Evolutionary conservation across 1,140 invertebrate genomes (phyloP), one percentile per base, ranked within the genome.

Genomic region (Acromyrmex echinatior): DNA sequence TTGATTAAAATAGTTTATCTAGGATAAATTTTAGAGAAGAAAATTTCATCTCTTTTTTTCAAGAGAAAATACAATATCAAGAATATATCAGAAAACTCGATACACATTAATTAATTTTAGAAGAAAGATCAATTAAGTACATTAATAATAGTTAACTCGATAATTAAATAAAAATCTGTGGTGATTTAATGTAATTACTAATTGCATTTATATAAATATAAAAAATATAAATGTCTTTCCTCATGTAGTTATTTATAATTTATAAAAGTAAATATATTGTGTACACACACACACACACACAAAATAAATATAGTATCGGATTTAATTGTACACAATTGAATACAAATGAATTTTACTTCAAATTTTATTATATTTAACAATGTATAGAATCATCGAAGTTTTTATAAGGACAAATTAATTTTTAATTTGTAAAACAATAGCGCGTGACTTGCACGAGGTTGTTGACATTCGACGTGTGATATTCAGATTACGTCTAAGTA

Each of bases 401-500:
- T 53, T 60, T 62, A 58, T 21, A 58, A 58, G 7, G 9, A 2
- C 56, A 21, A 56, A 58, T 58, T 9, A 45, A 21, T 16, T 70
- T 73, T 56, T 3, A 12, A 35, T 39, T 10, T 39, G 16, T 39
- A 56, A 74, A 1, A 39, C 9, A 3, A 21, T 14, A 74, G 18
- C 4, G 2, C 12, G 5, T 28, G 21, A 78, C 0, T 78, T 45
- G 28, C 21, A 56, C 5, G 2, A 18, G 3, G 28, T 56, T 14
- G 28, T 81, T 60, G 68, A 74, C 21, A 60, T 58, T 53, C 28
- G 49, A 56, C 53, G 71, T 60, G 60, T 60, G 9, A 12, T 56
- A 60, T 60, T 62, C 14, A 31, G 35, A 45, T 10, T 45, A 45
- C 39, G 53, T 49, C 49, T 3, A 45, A 16, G 21, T 73, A 28